Base-by-base conservation (phyloP, 1,140 invertebrate species). In the Tetragonula clypearis region DNA sequence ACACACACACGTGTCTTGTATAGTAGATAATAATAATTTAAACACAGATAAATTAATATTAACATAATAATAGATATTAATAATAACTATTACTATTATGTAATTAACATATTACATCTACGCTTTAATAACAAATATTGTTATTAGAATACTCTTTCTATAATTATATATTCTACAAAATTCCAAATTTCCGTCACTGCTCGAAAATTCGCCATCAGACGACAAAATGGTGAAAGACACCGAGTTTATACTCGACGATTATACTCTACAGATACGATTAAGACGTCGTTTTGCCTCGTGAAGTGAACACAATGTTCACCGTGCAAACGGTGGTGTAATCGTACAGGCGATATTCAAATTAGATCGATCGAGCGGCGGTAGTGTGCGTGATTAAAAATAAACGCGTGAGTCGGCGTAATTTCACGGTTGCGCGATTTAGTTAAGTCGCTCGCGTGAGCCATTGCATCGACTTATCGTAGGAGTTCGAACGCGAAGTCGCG, bases 331-430 rank as follows among this genome's bases (percentile, higher is more conserved):
- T 53, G n/a, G 26, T 26, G 56, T 49, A 84, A 79, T 79, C 41
- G 68, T 71, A 69, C 41, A 21, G 30, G 58, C 19, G 68, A 55
- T 85, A 74, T 85, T 80, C 78, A 85, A 85, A 85, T 85, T 66
- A 85, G 71, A 26, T 15, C 60, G 60, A 55, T 55, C 30, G 30
- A 66, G 58, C 66, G 73, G 49, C 8, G 30, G 65, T 66, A 30
- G 26, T 68, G 74, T 71, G 72, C 56, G 68, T 85, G 87, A 86
- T 88, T 89, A 86, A 88, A 88, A 83, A 80, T 81, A 88, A 88
- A 88, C 87, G 86, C 87, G 85, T 85, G 88, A 88, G 88, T 69
- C 76, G 80, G 68, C 77, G 85, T 88, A 88, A 88, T 89, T 89
- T 89, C 87, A 89, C 85, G 87, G 80, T 89, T 83, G 87, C 87